These are phyloP conservation scores for Stylophora pistillata DNA, from an alignment of 64 coral and sea anemone genomes.

Conservation along the genomic window DNA sequence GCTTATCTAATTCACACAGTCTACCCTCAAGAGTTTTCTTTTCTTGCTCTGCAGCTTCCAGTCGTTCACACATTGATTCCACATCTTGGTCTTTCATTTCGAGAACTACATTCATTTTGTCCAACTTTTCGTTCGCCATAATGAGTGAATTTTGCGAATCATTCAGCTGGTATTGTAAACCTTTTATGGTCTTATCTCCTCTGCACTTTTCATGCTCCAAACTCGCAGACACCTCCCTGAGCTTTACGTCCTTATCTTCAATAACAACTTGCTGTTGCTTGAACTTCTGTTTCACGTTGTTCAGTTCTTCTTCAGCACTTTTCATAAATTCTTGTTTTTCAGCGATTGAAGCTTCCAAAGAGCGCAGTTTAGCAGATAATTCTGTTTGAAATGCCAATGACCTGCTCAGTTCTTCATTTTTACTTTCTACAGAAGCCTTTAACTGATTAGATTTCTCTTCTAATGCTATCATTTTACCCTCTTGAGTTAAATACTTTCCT, in stretches of 20 bases:
- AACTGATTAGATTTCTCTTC: neutral
- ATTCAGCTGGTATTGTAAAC: slow-evolving; percentile 30
- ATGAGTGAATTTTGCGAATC: slow-evolving; percentile 31
- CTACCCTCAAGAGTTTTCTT: slow-evolving; percentile 29
- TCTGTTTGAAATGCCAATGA: neutral
- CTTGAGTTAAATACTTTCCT: neutral
- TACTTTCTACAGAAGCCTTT: neutral
- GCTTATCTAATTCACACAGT: neutral
- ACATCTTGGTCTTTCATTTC: slow-evolving; percentile 44
- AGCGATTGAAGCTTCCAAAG: neutral
- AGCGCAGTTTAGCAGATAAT: neutral
- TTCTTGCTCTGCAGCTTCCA: slow-evolving; percentile 32
- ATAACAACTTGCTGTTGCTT: neutral
- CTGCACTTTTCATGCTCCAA: slow-evolving; percentile 14
- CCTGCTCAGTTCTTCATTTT: neutral
- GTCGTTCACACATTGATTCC: neutral
- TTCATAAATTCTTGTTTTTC: neutral
- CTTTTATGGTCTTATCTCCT: neutral
- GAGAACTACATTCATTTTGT: slow-evolving; percentile 11
- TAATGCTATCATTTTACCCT: neutral
- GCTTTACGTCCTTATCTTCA: neutral
- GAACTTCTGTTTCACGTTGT: neutral
- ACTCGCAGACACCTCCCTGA: neutral
- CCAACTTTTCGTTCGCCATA: slow-evolving; percentile 19
- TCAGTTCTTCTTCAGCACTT: neutral